phyloP scores from a whole-genome alignment of 2,113 vertebrate species.

The Tetrao urogallus region DNA sequence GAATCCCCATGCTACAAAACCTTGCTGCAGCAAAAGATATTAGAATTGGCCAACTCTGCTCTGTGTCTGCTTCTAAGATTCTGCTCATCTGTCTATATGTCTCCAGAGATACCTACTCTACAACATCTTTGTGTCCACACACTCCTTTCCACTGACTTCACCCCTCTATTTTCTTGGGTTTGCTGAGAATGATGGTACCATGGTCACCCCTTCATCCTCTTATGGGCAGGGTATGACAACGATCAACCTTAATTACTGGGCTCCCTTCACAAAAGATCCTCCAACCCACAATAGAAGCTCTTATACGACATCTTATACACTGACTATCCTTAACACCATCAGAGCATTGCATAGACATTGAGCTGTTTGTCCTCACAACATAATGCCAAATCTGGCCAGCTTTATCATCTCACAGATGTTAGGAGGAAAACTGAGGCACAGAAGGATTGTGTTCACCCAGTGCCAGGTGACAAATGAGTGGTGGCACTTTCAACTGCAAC shows the following conservation, averaged over 20 bases:
- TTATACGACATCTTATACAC: no score
- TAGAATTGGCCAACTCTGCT: neutral
- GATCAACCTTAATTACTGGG: neutral
- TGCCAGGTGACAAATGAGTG: accelerated
- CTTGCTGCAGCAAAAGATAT: neutral
- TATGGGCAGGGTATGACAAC: neutral
- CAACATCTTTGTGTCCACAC: neutral
- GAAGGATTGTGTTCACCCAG: neutral
- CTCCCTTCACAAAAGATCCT: neutral
- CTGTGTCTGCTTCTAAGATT: neutral
- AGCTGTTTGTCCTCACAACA: neutral
- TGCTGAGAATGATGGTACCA: neutral
- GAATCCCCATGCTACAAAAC: neutral
- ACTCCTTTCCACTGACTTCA: neutral
- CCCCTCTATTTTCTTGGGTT: neutral
- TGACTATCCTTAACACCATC: neutral
- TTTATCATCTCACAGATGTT: neutral
- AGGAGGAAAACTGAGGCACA: conserved; percentile 39
- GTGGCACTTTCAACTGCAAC: neutral
- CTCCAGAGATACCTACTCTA: neutral
- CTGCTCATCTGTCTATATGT: neutral
- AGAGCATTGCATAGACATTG: conserved; percentile 2
- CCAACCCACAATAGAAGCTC: no score
- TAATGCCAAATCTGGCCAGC: neutral
- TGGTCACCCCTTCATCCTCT: no score